Evolutionary conservation across 23 tunicate genomes (phyloP), one percentile per base, ranked within the genome.

Genomic region (Aplidium turbinatum): DNA sequence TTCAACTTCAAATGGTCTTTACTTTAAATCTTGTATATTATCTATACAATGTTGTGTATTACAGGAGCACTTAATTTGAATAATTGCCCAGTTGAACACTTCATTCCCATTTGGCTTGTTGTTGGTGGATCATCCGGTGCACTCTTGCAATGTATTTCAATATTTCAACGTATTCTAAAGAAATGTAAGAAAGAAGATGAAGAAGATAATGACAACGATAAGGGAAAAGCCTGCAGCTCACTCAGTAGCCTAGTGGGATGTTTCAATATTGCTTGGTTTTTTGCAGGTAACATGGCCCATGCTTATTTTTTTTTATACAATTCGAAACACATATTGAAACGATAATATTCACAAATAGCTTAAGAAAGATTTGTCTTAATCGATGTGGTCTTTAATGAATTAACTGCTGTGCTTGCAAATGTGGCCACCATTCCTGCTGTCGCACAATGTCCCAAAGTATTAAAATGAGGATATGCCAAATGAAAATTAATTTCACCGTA

Each of bases 181-280:
- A 62, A 76, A 33, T 71, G 78, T 39, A 40, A 71, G 24, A 64
- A 64, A 27, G n/a, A n/a, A n/a, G n/a, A n/a, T n/a, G n/a, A n/a
- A n/a, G n/a, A n/a, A n/a, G n/a, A n/a, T n/a, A n/a, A n/a, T n/a
- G n/a, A n/a, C n/a, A n/a, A n/a, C n/a, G n/a, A n/a, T n/a, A n/a
- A n/a, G n/a, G 64, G 30, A 31, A 57, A 51, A 31, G n/a, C 58
- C 1, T 36, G 31, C 2, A 36, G 42, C 23, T 45, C 39, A 5
- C 57, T 62, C 67, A 80, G 57, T 42, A 75, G 94, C 26, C 54
- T 80, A 32, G 21, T 87, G 24, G 94, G 94, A 31, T 79, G 86
- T 35, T 87, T 87, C 69, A 87, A 73, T 28, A 25, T 73, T 73
- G 94, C 94, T 31, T 87, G 94, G 94, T 87, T 87, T 57, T 33